Percentiles rank a stretch among this genome's conserved stretches.
phyloP scores from a whole-genome alignment of 2,888 invertebrate genomes.

The Hedychridium roseum region DNA sequence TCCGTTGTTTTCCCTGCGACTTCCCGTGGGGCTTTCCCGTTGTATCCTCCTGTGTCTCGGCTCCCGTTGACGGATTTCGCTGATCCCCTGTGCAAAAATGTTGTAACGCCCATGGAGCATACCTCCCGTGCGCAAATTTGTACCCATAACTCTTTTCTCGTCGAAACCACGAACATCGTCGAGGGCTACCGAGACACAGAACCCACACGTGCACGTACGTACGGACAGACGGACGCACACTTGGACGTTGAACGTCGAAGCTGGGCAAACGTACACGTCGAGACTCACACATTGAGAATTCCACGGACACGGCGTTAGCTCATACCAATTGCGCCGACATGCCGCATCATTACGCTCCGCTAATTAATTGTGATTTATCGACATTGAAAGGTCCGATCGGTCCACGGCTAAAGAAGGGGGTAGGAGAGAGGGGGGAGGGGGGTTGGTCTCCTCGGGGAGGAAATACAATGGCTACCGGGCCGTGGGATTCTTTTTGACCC shows the following conservation, averaged over 20 bases:
- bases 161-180: conserved; percentile 23
- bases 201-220: background rate
- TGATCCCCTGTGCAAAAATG: background rate
- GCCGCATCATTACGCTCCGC: conserved; percentile 62
- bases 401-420: conserved; percentile 20
- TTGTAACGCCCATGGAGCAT: background rate
- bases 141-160: conserved; percentile 38
- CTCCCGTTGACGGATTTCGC: background rate
- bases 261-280: conserved; percentile 8
- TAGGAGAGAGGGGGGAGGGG: conserved; percentile 15
- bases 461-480: no score
- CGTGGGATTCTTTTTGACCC: no score
- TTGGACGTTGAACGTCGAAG: conserved; percentile 24
- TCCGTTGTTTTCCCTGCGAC: no score
- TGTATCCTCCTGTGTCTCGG: no score
- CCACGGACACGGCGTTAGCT: conserved; percentile 40
- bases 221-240: conserved; percentile 9
- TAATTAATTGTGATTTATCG: conserved; percentile 65
- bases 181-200: background rate
- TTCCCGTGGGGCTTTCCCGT: no score
- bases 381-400: conserved; percentile 48
- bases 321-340: conserved; percentile 61
- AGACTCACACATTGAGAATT: no score
- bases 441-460: conserved; percentile 18
- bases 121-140: conserved; percentile 29